Conservation (phyloP, 2,888 invertebrate genomes). For the Andricus curvator region DNA sequence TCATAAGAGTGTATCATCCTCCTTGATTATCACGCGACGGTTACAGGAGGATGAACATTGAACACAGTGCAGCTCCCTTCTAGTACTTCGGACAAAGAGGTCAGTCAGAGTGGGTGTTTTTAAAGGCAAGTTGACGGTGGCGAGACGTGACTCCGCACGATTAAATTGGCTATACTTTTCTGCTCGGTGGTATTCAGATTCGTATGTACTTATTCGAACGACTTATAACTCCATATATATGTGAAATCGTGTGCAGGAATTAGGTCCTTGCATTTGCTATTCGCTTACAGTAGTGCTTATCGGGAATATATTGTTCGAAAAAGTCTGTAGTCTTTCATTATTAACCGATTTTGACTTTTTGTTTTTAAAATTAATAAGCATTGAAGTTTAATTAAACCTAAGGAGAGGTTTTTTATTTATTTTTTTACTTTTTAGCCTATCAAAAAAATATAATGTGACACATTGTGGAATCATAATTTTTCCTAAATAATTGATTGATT, state of each 20-base stretch:
- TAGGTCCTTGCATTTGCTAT: neutral
- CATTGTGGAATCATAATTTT: neutral
- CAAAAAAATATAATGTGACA: too few relatives aligned
- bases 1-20: conserved; percentile 20
- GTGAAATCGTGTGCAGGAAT: neutral
- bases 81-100: conserved; percentile 52
- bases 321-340: too few relatives aligned
- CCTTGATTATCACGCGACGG: conserved; percentile 36
- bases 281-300: neutral
- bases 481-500: neutral
- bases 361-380: too few relatives aligned
- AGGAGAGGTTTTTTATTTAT: too few relatives aligned
- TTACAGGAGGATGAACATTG: conserved; percentile 39
- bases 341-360: too few relatives aligned
- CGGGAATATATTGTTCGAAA: too few relatives aligned
- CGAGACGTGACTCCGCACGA: conserved; percentile 32
- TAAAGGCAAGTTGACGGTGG: conserved; percentile 44
- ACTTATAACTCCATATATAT: conserved; percentile 36
- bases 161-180: conserved; percentile 34
- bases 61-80: conserved; percentile 42
- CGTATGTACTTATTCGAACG: conserved; percentile 40
- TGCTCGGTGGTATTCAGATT: conserved; percentile 45
- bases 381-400: too few relatives aligned
- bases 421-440: too few relatives aligned
- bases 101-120: conserved; percentile 52